phyloP scores from a whole-genome alignment of 2,888 invertebrate genomes.

The Euproctis similis region DNA sequence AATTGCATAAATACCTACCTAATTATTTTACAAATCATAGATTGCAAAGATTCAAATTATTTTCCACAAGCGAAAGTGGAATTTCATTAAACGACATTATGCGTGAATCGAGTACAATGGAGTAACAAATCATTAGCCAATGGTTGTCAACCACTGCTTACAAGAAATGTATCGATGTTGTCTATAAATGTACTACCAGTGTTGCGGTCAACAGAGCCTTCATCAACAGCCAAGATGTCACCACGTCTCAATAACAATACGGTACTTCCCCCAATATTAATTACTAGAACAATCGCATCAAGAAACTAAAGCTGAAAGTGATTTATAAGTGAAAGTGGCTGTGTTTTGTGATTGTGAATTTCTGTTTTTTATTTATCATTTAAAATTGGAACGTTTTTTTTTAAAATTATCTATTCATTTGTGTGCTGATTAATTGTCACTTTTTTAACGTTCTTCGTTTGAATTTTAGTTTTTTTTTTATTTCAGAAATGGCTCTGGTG shows the following conservation, averaged over 20 bases:
- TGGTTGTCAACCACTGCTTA: slow-evolving; percentile 37
- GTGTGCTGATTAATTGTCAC: too few relatives aligned
- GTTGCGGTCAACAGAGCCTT: slow-evolving; percentile 38
- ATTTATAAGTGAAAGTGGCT: slow-evolving; percentile 17
- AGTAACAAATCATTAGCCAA: slow-evolving; percentile 15
- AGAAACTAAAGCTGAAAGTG: slow-evolving; percentile 1
- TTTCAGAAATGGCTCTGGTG: slow-evolving; percentile 59
- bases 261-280: slow-evolving; percentile 33
- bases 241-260: slow-evolving; percentile 47
- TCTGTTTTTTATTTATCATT: too few relatives aligned
- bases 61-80: slow-evolving; percentile 3
- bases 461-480: not conserved
- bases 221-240: slow-evolving; percentile 57
- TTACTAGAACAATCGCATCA: not conserved
- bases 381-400: slow-evolving; percentile 1
- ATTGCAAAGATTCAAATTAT: too few relatives aligned
- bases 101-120: slow-evolving; percentile 3
- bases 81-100: not conserved
- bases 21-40: too few relatives aligned
- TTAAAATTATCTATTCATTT: too few relatives aligned
- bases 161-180: slow-evolving; percentile 37
- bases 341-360: slow-evolving; percentile 17
- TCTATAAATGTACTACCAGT: slow-evolving; percentile 58
- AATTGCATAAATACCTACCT: too few relatives aligned
- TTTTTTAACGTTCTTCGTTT: too few relatives aligned